Conservation (phyloP, 2,113 vertebrate genomes). For the Laticauda colubrina region DNA sequence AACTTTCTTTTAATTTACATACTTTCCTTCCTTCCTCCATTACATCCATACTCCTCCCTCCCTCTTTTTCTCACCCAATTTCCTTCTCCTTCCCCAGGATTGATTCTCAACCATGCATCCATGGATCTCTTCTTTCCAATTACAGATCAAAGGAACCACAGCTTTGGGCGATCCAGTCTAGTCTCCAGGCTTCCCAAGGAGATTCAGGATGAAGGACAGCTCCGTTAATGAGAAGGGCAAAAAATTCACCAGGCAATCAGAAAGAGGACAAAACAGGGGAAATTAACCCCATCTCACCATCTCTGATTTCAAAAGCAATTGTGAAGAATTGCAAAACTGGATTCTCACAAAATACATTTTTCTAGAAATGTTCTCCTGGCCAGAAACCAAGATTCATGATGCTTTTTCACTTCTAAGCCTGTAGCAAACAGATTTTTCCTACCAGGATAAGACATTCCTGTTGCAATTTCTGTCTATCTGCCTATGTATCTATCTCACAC, state of each 20-base stretch:
- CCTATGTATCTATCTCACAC: too few relatives aligned
- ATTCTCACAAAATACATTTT: not conserved
- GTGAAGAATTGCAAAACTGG: not conserved
- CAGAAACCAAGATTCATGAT: not conserved
- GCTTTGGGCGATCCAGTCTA: not conserved
- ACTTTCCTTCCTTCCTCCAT: not conserved
- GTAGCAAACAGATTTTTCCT: not conserved
- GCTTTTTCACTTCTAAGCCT: not conserved
- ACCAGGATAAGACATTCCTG: not conserved
- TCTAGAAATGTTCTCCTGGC: not conserved
- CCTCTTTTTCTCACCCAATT: not conserved
- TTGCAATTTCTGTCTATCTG: not conserved
- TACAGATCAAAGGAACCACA: not conserved
- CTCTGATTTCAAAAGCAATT: not conserved
- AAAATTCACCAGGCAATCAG: not conserved
- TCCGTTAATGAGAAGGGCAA: not conserved
- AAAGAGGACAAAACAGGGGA: not conserved
- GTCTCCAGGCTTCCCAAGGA: not conserved
- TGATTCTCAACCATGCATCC: not conserved
- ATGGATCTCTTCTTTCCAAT: not conserved
- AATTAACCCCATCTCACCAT: not conserved
- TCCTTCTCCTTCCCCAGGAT: not conserved
- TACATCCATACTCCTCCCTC: too few relatives aligned
- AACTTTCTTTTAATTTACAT: not conserved
- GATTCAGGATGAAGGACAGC: not conserved